Base-by-base conservation (phyloP, 2,797 vertebrate species). In the Scyliorhinus canicula region DNA sequence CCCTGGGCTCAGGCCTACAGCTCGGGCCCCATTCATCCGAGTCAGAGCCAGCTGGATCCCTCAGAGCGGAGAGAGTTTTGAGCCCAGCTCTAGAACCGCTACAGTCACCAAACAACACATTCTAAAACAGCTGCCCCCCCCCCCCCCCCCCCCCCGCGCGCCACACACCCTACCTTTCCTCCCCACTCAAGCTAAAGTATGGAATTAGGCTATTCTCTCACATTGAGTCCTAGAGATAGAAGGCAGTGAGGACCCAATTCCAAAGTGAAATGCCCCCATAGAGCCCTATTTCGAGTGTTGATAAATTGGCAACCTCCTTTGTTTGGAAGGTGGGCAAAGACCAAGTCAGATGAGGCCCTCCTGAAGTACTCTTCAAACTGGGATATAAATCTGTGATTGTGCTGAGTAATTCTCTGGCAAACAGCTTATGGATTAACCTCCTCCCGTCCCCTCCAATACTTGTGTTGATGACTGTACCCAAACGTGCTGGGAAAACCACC, bases 1-100 rank as follows among this genome's bases (percentile, higher is more conserved):
- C 96, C 95, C 95, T 97, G 91, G 95, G 97, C 95, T 96, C 96
- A 96, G 96, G 96, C 96, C 96, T 96, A 95, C 96, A 96, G 77
- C 96, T 31, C 60, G 97, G 96, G 57, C 84, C 11, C 50, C 4
- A 8, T 16, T 16, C 26, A 2, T 4, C 57, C 2, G 40, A 21
- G 57, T 14, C 90, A 3, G 35, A 65, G n/a, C 19, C 90, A 47
- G 11, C 63, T 3, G 21, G 8, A 47, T 6, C 8, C 9, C 57
- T 44, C 1, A 19, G 40, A 26, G 9, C 96, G 88, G 96, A 96
- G 60, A 96, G 96, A 85, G 97, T 97, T 52, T 1, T 1, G 26
- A 96, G 96, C 71, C 96, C 82, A 11, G 74, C 95, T 84, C 96
- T 97, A 0, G 85, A 95, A 95, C 95, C 95, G 94, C 96, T 95